Conservation (phyloP, 2,888 invertebrate species). For the Cataglyphis rosenhaueri region DNA sequence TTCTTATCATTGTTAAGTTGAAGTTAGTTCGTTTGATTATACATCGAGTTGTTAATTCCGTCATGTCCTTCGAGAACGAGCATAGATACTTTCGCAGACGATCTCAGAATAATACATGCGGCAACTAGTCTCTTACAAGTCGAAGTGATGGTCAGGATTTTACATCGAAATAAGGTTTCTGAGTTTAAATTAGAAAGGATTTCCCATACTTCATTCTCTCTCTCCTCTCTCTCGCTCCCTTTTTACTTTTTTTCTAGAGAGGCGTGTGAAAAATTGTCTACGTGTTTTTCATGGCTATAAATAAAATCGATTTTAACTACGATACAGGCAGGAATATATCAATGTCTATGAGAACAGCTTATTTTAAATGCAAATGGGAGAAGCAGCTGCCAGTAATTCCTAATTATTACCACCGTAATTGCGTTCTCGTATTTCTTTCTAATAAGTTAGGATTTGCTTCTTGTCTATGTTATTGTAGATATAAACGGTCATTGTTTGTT, state of each 20-base stretch:
- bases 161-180: slow-evolving; percentile 65
- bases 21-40: not conserved
- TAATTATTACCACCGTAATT: slow-evolving; percentile 53
- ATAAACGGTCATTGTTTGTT: not conserved
- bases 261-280: slow-evolving; percentile 27
- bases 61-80: not conserved
- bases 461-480: not conserved
- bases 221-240: too few species aligned
- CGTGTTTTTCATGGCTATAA: slow-evolving; percentile 62
- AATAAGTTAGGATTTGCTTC: not conserved
- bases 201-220: not conserved
- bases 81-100: not conserved
- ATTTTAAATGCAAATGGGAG: slow-evolving; percentile 81
- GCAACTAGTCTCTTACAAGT: slow-evolving; percentile 48
- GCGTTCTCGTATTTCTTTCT: not conserved
- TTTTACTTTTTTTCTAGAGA: slow-evolving; percentile 12
- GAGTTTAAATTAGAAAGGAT: slow-evolving; percentile 66
- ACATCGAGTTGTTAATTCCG: slow-evolving; percentile 4
- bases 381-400: slow-evolving; percentile 58
- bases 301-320: slow-evolving; percentile 76
- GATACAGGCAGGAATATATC: slow-evolving; percentile 82
- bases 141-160: slow-evolving; percentile 52
- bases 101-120: not conserved
- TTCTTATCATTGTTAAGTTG: not conserved
- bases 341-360: slow-evolving; percentile 75